Conservation (phyloP, 2,113 vertebrate species). For the Poeciliopsis retropinna region DNA sequence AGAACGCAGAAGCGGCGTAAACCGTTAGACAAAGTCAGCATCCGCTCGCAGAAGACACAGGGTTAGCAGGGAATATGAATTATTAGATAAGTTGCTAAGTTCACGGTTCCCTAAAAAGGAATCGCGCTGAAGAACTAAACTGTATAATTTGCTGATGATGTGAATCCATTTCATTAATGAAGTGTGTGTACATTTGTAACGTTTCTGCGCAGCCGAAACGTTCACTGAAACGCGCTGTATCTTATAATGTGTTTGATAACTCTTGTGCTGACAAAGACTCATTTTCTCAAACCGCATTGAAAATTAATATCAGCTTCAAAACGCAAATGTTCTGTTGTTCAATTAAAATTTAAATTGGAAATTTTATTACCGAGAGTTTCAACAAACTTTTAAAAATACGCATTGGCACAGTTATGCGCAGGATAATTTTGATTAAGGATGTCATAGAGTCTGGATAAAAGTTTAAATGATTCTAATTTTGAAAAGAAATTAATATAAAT, state of each 20-base stretch:
- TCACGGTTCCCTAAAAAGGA: slow-evolving; percentile 29
- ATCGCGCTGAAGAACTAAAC: slow-evolving; percentile 39
- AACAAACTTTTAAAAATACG: slow-evolving; percentile 53
- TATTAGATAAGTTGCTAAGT: slow-evolving; percentile 38
- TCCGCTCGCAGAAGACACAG: neutral
- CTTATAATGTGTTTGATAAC: slow-evolving; percentile 51
- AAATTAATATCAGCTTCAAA: slow-evolving; percentile 54
- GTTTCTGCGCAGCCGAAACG: slow-evolving; percentile 32
- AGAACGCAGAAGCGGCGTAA: slow-evolving; percentile 11
- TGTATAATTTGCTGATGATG: slow-evolving; percentile 61
- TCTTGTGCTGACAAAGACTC: slow-evolving; percentile 62
- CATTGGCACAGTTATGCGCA: slow-evolving; percentile 46
- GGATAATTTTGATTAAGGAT: slow-evolving; percentile 25
- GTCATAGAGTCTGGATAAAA: slow-evolving; percentile 43
- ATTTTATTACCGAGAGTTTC: slow-evolving; percentile 48
- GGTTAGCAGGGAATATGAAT: slow-evolving; percentile 14
- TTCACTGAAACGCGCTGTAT: slow-evolving; percentile 31
- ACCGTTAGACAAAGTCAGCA: slow-evolving; percentile 42
- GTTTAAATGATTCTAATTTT: slow-evolving; percentile 34
- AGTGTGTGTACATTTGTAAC: slow-evolving; percentile 39
- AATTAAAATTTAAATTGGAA: slow-evolving; percentile 72
- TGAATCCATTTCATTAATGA: slow-evolving; percentile 58
- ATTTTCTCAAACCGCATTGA: slow-evolving; percentile 59
- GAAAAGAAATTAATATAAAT: slow-evolving; percentile 37
- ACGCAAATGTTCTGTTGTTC: slow-evolving; percentile 44